phyloP scores from a whole-genome alignment of 1,140 invertebrate species.

The Tetramorium simillimum region DNA sequence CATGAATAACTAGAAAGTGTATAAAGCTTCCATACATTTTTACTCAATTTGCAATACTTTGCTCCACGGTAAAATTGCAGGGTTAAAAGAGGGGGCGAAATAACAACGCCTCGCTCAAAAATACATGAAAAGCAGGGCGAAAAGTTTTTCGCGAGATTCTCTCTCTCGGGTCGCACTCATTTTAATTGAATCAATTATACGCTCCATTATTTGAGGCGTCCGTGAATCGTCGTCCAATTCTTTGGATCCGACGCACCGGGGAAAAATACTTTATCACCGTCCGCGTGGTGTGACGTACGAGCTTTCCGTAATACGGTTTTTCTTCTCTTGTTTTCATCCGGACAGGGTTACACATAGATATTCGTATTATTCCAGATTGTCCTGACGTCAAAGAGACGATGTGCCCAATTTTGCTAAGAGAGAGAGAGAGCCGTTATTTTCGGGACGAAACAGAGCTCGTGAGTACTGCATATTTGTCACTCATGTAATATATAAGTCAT shows the following conservation, averaged over 20 bases:
- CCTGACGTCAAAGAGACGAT: neutral
- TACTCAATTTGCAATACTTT: neutral
- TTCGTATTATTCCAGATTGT: conserved; percentile 40
- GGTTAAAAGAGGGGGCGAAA: neutral
- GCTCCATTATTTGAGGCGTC: conserved; percentile 11
- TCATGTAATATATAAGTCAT: conserved; percentile 11
- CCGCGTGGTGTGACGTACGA: neutral
- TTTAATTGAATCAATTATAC: conserved; percentile 49
- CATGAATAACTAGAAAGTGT: neutral
- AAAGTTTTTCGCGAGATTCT: neutral
- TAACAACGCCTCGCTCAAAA: neutral
- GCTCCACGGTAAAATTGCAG: neutral
- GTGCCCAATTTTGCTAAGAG: neutral
- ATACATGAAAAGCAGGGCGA: neutral
- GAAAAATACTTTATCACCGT: conserved; percentile 30
- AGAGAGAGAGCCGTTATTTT: neutral
- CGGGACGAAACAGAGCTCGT: neutral
- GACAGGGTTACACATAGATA: conserved; percentile 1
- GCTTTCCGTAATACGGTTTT: neutral
- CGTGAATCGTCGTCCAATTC: neutral
- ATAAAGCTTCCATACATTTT: neutral
- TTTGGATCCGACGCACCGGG: neutral
- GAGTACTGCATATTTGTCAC: neutral
- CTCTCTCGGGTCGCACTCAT: neutral
- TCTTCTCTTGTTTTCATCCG: conserved; percentile 2